phyloP scores from a whole-genome alignment of 2,113 vertebrate species.

The Nesoenas mayeri region DNA sequence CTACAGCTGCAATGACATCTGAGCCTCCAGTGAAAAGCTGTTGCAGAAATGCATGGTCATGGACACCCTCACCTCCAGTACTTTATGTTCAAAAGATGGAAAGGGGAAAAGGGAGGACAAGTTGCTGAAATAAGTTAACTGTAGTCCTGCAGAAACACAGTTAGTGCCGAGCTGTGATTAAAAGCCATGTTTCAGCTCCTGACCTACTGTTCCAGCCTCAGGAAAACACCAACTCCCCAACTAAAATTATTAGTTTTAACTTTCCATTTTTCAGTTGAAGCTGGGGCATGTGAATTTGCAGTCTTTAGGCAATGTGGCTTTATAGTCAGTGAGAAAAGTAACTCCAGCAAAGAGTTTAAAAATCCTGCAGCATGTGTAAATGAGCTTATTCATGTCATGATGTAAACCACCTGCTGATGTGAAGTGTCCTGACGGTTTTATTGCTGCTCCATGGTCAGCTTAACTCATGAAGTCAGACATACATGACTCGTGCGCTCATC shows the following conservation, averaged over 20 bases:
- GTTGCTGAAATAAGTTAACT: not conserved
- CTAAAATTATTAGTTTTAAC: not conserved
- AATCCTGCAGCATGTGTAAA: not conserved
- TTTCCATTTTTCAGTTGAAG: not conserved
- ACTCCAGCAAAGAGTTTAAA: not conserved
- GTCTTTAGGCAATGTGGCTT: not conserved
- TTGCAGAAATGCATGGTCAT: not conserved
- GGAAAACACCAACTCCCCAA: not conserved
- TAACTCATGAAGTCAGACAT: not conserved
- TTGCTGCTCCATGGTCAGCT: not conserved
- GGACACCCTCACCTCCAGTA: not conserved
- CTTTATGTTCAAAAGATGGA: not conserved
- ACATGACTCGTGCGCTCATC: not conserved
- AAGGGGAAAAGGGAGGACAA: not conserved
- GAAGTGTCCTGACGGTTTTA: constrained; percentile 37
- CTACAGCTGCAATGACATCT: not conserved
- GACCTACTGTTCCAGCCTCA: not conserved
- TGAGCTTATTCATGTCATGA: not conserved
- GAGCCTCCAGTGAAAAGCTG: not conserved
- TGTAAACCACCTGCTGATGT: constrained; percentile 28
- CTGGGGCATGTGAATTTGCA: not conserved
- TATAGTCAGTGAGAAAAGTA: not conserved
- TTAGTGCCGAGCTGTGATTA: not conserved
- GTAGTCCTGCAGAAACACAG: not conserved
- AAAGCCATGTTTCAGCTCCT: not conserved